Evolutionary conservation across 1,140 invertebrate species (phyloP).

Genomic region (Zaprionus tsacasi): DNA sequence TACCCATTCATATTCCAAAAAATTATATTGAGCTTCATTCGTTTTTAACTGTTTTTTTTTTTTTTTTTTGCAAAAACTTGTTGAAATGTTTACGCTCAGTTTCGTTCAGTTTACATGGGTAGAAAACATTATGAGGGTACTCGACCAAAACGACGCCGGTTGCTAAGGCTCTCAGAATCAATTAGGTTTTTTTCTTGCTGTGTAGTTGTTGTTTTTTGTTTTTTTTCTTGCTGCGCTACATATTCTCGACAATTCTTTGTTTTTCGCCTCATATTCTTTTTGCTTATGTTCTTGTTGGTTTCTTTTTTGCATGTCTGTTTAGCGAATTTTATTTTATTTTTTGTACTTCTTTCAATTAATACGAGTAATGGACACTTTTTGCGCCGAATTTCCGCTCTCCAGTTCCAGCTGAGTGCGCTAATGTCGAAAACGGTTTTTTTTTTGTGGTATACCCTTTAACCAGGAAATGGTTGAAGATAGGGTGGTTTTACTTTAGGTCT

Average conservation of each 20-base stretch:
- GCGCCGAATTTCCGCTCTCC: constrained; percentile 59
- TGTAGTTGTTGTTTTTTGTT: constrained; percentile 12
- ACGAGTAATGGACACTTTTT: constrained; percentile 78
- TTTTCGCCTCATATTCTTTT: constrained; percentile 25
- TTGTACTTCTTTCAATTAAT: constrained; percentile 65
- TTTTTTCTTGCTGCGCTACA: constrained; percentile 33
- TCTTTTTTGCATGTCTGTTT: constrained; percentile 29
- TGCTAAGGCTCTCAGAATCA: constrained; percentile 69
- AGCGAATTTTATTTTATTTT: constrained; percentile 37
- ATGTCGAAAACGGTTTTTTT: constrained; percentile 48
- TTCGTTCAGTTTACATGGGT: constrained; percentile 68
- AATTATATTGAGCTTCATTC: constrained; percentile 9
- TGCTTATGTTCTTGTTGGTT: constrained; percentile 14
- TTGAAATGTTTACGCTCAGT: constrained; percentile 79
- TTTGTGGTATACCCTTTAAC: constrained; percentile 3
- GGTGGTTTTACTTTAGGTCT: not conserved
- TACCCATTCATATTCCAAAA: constrained; percentile 19
- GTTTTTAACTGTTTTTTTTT: constrained; percentile 15
- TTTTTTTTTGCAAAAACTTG: constrained; percentile 42
- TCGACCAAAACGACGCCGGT: constrained; percentile 63
- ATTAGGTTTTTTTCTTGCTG: constrained; percentile 47
- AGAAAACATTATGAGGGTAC: constrained; percentile 56
- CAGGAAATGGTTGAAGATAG: not conserved
- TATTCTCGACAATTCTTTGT: constrained; percentile 36
- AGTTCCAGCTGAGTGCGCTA: constrained; percentile 71